These are phyloP conservation scores for Galeruca laticollis DNA, from an alignment of 2,888 invertebrate species.

Conservation along the genomic window DNA sequence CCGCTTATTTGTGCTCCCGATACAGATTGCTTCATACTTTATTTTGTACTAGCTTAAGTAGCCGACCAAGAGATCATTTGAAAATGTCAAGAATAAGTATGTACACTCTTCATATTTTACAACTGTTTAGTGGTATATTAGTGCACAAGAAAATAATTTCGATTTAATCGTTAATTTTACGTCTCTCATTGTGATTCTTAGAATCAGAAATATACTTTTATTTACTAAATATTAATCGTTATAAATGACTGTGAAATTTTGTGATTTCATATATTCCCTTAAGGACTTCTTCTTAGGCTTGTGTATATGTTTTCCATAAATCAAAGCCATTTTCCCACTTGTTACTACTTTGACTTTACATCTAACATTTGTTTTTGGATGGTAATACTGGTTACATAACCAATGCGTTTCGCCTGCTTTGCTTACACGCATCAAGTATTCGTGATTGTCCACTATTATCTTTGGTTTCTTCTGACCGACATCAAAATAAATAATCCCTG, in stretches of 20 bases:
- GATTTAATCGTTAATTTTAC: too few species aligned
- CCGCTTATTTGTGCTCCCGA: too few species aligned
- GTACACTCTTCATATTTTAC: too few species aligned
- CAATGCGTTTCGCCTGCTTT: slow-evolving; percentile 49
- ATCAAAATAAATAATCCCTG: slow-evolving; percentile 53
- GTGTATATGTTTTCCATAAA: slow-evolving; percentile 50
- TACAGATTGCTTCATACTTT: too few species aligned
- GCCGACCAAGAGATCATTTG: too few species aligned
- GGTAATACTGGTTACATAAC: slow-evolving; percentile 53
- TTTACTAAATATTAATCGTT: slow-evolving; percentile 16
- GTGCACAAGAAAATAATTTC: too few species aligned
- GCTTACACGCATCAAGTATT: slow-evolving; percentile 47
- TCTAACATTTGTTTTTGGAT: slow-evolving; percentile 43
- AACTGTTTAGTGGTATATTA: too few species aligned
- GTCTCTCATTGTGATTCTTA: too few species aligned
- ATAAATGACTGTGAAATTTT: slow-evolving; percentile 38
- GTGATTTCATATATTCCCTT: slow-evolving; percentile 45
- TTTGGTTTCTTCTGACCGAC: slow-evolving; percentile 54
- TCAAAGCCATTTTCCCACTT: slow-evolving; percentile 42
- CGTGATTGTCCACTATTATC: slow-evolving; percentile 50
- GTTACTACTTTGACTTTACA: slow-evolving; percentile 52
- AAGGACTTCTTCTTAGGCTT: slow-evolving; percentile 38
- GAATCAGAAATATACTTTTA: too few species aligned
- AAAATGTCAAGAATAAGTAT: too few species aligned
- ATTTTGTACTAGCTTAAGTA: too few species aligned